Evolutionary conservation across 2,113 vertebrate species (phyloP), one percentile per base, ranked within the genome.

Genomic region (Gymnarchus niloticus): DNA sequence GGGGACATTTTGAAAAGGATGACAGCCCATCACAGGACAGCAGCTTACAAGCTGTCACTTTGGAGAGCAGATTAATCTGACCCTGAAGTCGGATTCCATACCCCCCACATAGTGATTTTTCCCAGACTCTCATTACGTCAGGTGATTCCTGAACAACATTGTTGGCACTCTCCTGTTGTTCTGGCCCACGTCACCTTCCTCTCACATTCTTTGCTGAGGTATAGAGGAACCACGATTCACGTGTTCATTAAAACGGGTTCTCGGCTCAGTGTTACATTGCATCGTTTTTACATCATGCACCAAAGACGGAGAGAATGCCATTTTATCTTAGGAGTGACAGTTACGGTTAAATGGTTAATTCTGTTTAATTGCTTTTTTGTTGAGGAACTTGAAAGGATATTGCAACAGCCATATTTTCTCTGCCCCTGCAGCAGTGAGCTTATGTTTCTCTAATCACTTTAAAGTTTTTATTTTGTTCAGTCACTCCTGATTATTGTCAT

Each of bases 91-190:
- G 23, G 21, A 3, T 56, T 56, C 56, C 23, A 78, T 85, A 86
- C 78, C 82, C 78, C 87, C 84, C 76, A 73, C 37, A 19, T 51
- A 19, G 33, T 54, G 10, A 14, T 2, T 54, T 54, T 17, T 17
- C 52, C 65, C 33, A 73, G 12, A 17, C 19, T 41, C 14, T n/a
- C n/a, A n/a, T 88, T 88, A 87, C 73, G 54, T 83, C 56, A 83
- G 87, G 87, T 88, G 88, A 86, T 87, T 87, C 83, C 88, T 90
- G 86, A 89, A 90, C 85, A 81, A 86, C 85, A 85, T 48, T 83
- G 56, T 87, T 78, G 83, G n/a, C 28, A 65, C 83, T 86, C 84
- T 0, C n/a, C 56, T 77, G 88, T 85, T 81, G n/a, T 86, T 83
- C 19, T 41, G 52, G 56, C 69, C 56, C 25, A 41, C 46, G 80